phyloP scores from a whole-genome alignment of 2,888 invertebrate genomes.

The Sinelater perroti region DNA sequence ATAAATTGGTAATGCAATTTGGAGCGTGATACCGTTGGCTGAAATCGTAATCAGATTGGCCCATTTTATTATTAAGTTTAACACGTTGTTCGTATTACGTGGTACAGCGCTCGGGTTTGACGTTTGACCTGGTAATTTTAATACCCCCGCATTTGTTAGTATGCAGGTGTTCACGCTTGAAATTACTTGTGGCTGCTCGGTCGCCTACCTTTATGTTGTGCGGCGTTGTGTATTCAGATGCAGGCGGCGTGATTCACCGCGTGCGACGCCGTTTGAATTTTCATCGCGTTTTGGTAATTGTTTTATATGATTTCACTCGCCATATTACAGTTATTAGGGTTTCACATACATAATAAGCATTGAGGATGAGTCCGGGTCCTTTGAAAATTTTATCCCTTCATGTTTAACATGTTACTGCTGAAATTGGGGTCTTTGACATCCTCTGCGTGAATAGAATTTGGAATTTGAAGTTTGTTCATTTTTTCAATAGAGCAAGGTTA shows the following conservation, averaged over 20 bases:
- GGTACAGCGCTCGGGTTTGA: slow-evolving; percentile 16
- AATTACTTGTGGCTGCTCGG: slow-evolving; percentile 10
- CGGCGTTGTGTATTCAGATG: slow-evolving; percentile 9
- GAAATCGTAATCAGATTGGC: slow-evolving; percentile 11
- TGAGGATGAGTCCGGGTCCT: no score
- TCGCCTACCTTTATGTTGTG: slow-evolving; percentile 8
- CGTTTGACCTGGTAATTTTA: slow-evolving; percentile 18
- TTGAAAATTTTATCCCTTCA: no score
- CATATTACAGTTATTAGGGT: no score
- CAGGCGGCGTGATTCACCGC: slow-evolving; percentile 1
- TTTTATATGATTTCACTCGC: no score
- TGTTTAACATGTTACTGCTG: no score
- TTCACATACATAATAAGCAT: no score
- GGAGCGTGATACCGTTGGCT: slow-evolving; percentile 3
- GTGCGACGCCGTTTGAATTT: slow-evolving; percentile 6
- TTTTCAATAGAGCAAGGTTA: no score
- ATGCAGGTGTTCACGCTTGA: slow-evolving; percentile 8
- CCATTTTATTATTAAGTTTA: slow-evolving; percentile 18
- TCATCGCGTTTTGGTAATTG: not conserved
- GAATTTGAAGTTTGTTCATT: no score
- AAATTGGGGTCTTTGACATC: no score
- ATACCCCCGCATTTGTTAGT: slow-evolving; percentile 1
- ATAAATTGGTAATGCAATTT: slow-evolving; percentile 5
- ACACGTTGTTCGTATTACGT: slow-evolving; percentile 23
- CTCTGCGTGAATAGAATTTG: no score